A percentile compares a stretch with the other conserved stretches of the same genome.
These are phyloP conservation scores for Crotalus adamanteus DNA, from an alignment of 2,797 vertebrate genomes.

Conservation along the genomic window DNA sequence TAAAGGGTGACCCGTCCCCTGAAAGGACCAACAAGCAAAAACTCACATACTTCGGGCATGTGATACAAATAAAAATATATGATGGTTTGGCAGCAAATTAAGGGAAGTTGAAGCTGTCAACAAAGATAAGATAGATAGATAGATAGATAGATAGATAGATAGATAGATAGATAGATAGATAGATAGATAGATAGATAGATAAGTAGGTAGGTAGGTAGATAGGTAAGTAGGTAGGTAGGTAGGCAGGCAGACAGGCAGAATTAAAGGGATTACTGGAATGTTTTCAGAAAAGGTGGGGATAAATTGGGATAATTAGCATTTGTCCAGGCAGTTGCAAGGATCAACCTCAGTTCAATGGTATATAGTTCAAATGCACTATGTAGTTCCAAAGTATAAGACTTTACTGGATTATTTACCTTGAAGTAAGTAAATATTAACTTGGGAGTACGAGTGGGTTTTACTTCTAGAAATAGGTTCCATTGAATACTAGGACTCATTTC, in stretches of 20 bases:
- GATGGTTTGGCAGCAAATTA: too few relatives aligned
- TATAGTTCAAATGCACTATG: neutral
- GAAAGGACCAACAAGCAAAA: neutral
- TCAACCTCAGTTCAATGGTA: neutral
- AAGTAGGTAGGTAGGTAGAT: too few relatives aligned
- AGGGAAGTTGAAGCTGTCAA: too few relatives aligned
- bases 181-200: neutral
- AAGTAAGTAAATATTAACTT: neutral
- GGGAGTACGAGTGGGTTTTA: neutral
- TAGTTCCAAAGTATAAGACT: neutral
- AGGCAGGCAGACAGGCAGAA: too few relatives aligned
- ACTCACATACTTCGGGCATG: neutral
- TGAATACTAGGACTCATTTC: neutral
- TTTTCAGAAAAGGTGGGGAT: too few relatives aligned
- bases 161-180: accelerated
- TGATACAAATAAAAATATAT: neutral
- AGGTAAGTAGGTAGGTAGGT: too few relatives aligned
- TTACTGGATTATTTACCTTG: neutral
- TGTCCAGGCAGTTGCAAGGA: neutral
- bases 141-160: neutral
- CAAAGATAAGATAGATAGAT: too few relatives aligned
- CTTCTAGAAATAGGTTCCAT: neutral
- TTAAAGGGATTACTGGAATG: too few relatives aligned
- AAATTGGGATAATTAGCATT: neutral
- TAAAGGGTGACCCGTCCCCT: too few relatives aligned